Evolutionary conservation across 2,888 invertebrate species (phyloP).

Genomic region (Phania funesta): DNA sequence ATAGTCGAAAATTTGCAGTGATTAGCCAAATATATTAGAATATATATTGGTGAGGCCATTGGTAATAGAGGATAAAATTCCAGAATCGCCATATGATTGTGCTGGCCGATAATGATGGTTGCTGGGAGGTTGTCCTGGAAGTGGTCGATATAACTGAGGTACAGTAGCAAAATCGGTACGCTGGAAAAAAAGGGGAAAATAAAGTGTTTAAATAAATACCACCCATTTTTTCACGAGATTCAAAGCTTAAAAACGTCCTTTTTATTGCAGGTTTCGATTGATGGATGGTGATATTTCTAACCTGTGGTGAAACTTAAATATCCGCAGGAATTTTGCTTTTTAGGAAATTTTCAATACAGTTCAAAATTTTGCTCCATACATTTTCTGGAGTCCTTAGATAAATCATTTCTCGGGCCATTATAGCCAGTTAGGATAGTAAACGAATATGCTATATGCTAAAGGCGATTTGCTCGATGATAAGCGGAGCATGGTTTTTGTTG

Average conservation of each 20-base stretch:
- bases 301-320: too few relatives aligned
- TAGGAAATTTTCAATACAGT: too few relatives aligned
- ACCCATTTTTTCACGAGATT: not conserved
- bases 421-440: too few relatives aligned
- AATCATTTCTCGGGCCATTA: too few relatives aligned
- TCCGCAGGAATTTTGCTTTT: too few relatives aligned
- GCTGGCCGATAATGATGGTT: conserved; percentile 83
- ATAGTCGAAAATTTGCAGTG: conserved; percentile 66
- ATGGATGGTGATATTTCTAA: too few relatives aligned
- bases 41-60: conserved; percentile 89
- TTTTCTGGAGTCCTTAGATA: too few relatives aligned
- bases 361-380: too few relatives aligned
- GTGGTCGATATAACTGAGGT: conserved; percentile 61
- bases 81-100: conserved; percentile 80
- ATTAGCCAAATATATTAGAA: conserved; percentile 88
- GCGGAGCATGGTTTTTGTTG: too few relatives aligned
- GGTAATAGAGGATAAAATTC: conserved; percentile 88
- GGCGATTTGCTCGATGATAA: too few relatives aligned
- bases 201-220: not conserved
- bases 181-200: conserved; percentile 79
- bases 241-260: not conserved
- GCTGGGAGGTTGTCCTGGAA: conserved; percentile 78
- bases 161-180: conserved; percentile 83
- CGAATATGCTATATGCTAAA: too few relatives aligned
- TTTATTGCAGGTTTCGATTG: not conserved